A percentile compares a stretch with the other conserved stretches of the same genome.
These are phyloP conservation scores for Acyrthosiphon pisum DNA, from an alignment of 1,140 invertebrate species.

Conservation along the genomic window DNA sequence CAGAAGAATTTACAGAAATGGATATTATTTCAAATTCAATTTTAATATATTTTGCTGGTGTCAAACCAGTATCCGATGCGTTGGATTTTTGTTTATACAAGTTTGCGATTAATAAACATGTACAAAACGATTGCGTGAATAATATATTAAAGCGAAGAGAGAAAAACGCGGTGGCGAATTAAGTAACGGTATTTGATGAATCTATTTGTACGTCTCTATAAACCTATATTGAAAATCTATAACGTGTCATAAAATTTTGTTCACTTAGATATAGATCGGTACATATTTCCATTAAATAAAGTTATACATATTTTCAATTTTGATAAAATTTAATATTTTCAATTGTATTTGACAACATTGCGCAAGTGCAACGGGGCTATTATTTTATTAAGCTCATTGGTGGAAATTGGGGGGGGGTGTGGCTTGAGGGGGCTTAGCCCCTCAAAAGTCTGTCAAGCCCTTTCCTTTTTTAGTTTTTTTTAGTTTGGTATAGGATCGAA, in stretches of 20 bases:
- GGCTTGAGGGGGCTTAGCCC: too few relatives aligned
- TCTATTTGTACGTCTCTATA: conserved; percentile 62
- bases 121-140: conserved; percentile 65
- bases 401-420: too few relatives aligned
- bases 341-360: conserved; percentile 22
- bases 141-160: conserved; percentile 64
- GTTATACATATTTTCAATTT: background rate
- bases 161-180: conserved; percentile 63
- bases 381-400: background rate
- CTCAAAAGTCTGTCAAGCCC: too few relatives aligned
- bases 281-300: too few relatives aligned
- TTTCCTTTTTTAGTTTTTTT: too few relatives aligned
- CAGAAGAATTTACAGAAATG: background rate
- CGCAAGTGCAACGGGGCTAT: conserved; percentile 64
- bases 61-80: conserved; percentile 58
- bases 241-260: background rate
- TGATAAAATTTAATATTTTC: background rate
- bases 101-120: conserved; percentile 62
- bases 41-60: conserved; percentile 58
- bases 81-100: conserved; percentile 59
- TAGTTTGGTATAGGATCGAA: too few relatives aligned
- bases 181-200: conserved; percentile 69
- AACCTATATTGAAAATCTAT: background rate
- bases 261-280: background rate
- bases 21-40: conserved; percentile 56